These are phyloP conservation scores for Sebastes iracundus DNA, from an alignment of 2,797 vertebrate genomes.

Conservation along the genomic window DNA sequence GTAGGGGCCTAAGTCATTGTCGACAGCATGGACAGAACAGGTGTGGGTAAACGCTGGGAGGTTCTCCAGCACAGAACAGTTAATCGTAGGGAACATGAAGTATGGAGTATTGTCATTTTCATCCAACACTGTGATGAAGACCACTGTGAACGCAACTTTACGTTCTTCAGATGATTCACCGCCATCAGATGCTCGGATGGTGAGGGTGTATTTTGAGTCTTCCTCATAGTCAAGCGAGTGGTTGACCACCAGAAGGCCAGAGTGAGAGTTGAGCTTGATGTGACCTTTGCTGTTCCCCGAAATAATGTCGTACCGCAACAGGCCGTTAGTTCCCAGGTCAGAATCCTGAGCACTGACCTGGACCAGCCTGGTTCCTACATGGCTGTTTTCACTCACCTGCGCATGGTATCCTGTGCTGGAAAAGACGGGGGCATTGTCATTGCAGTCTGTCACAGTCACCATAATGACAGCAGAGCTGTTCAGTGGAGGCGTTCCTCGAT, in stretches of 20 bases:
- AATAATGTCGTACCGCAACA: constrained; percentile 85
- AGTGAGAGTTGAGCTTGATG: constrained; percentile 83
- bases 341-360: constrained; percentile 85
- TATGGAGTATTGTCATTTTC: constrained; percentile 93
- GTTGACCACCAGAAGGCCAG: constrained; percentile 84
- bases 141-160: constrained; percentile 84
- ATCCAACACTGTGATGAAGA: constrained; percentile 86
- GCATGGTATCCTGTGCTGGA: constrained; percentile 81
- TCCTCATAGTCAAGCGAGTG: constrained; percentile 90
- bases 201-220: constrained; percentile 83
- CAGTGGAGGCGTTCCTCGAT: constrained; percentile 83
- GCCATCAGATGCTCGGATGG: constrained; percentile 87
- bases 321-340: constrained; percentile 84
- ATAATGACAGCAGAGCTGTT: constrained; percentile 83
- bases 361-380: constrained; percentile 79
- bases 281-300: constrained; percentile 88
- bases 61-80: constrained; percentile 88
- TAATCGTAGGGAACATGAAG: constrained; percentile 87
- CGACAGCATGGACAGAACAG: constrained; percentile 87
- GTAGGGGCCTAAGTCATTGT: constrained; percentile 89
- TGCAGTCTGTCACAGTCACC: constrained; percentile 89
- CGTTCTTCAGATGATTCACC: constrained; percentile 60
- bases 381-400: constrained; percentile 86
- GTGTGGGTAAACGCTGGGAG: constrained; percentile 85
- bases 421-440: constrained; percentile 90